Conservation (phyloP, 2,888 invertebrate species). For the Papilio gigon region DNA sequence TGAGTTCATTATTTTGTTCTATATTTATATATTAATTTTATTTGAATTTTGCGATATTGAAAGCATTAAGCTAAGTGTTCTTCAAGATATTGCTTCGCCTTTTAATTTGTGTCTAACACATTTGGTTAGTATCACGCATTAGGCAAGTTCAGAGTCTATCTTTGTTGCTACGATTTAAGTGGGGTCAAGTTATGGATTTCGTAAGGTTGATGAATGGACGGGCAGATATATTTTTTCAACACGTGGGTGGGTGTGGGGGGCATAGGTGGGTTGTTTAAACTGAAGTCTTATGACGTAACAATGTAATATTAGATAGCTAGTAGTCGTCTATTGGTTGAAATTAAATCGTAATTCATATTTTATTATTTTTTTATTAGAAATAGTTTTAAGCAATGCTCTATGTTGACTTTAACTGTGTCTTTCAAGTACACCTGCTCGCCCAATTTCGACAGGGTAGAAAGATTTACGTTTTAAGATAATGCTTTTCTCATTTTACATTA, state of each 20-base stretch:
- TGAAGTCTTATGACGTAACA: background rate
- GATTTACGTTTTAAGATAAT: no score
- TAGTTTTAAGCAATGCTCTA: no score
- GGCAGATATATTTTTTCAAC: background rate
- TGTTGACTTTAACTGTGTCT: no score
- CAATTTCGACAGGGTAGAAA: no score
- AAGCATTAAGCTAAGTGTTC: background rate
- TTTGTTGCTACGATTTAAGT: background rate
- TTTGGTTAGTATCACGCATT: constrained; percentile 5
- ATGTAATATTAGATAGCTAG: no score
- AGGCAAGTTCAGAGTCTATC: background rate
- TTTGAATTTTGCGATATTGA: no score
- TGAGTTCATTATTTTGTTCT: background rate
- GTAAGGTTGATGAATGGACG: background rate
- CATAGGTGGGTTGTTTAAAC: background rate
- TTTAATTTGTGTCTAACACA: background rate
- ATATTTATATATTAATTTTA: background rate
- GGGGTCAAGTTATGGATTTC: background rate
- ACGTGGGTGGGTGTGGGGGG: no score
- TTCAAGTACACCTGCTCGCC: no score
- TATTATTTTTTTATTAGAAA: no score
- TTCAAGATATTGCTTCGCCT: background rate
- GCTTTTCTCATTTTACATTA: no score
- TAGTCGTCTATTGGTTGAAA: no score
- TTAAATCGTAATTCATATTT: no score